These are phyloP conservation scores for Lasioglossum oenotherae DNA, from an alignment of 2,888 invertebrate genomes.

Conservation along the genomic window DNA sequence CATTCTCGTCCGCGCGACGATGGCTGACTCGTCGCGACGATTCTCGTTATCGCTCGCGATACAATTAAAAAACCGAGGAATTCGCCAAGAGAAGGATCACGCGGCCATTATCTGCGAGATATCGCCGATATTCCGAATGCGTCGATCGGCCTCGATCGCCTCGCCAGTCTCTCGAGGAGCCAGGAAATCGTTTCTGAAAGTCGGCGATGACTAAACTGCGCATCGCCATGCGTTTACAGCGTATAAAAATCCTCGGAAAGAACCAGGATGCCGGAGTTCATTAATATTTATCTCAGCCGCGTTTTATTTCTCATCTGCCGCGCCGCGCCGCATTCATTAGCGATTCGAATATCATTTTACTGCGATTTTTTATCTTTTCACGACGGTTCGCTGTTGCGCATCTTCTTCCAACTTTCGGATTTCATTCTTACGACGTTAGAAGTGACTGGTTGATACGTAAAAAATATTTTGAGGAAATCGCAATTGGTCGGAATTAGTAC, in stretches of 20 bases:
- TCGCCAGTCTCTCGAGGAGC: background rate
- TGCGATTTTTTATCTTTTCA: too few relatives aligned
- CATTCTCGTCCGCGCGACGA: slow-evolving; percentile 24
- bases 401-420: too few relatives aligned
- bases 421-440: too few relatives aligned
- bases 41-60: background rate
- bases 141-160: background rate
- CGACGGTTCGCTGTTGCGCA: too few relatives aligned
- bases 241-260: background rate
- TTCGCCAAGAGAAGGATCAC: background rate
- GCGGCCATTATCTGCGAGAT: background rate
- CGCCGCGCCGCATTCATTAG: background rate
- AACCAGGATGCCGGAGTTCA: background rate
- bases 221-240: background rate
- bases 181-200: background rate
- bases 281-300: background rate
- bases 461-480: too few relatives aligned
- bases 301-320: background rate
- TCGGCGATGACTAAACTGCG: background rate
- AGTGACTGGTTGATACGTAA: too few relatives aligned
- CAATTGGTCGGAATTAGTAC: too few relatives aligned
- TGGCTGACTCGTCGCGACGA: too few relatives aligned
- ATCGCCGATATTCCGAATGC: background rate
- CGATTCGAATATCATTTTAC: background rate
- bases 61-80: background rate